phyloP scores from a whole-genome alignment of 1,140 invertebrate genomes.

The Drosophila nigrodunni region DNA sequence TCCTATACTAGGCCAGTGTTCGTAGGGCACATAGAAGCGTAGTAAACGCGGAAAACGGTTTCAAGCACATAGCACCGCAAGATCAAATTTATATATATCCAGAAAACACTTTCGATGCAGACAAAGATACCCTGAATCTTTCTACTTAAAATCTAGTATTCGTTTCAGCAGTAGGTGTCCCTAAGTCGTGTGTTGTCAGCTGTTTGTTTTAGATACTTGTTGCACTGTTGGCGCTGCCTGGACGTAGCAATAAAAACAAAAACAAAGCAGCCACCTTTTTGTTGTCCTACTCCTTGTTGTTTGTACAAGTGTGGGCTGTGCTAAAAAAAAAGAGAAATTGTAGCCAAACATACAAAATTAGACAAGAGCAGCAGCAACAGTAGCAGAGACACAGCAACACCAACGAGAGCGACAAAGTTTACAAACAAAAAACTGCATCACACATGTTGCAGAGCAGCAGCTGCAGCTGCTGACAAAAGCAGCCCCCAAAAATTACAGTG shows the following conservation, averaged over 20 bases:
- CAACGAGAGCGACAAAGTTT: slow-evolving; percentile 10
- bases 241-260: slow-evolving; percentile 35
- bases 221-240: slow-evolving; percentile 32
- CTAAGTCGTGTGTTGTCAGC: not conserved
- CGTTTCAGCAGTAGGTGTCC: not conserved
- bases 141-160: not conserved
- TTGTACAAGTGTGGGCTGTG: slow-evolving; percentile 36
- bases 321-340: not conserved
- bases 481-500: slow-evolving; percentile 46
- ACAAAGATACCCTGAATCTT: slow-evolving; percentile 7
- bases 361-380: slow-evolving; percentile 4
- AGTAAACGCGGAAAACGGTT: too few relatives aligned
- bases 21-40: too few relatives aligned
- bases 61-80: too few relatives aligned
- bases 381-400: not conserved
- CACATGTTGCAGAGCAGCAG: slow-evolving; percentile 49
- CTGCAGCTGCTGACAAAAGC: slow-evolving; percentile 22
- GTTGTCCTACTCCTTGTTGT: slow-evolving; percentile 13
- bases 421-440: slow-evolving; percentile 49
- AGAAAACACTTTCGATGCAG: too few relatives aligned
- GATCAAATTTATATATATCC: too few relatives aligned
- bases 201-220: slow-evolving; percentile 49
- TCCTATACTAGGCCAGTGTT: slow-evolving; percentile 22
- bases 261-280: slow-evolving; percentile 16
- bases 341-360: slow-evolving; percentile 27